These are phyloP conservation scores for Chlorodrepanis virens DNA, from an alignment of 2,113 vertebrate species.

Conservation along the genomic window DNA sequence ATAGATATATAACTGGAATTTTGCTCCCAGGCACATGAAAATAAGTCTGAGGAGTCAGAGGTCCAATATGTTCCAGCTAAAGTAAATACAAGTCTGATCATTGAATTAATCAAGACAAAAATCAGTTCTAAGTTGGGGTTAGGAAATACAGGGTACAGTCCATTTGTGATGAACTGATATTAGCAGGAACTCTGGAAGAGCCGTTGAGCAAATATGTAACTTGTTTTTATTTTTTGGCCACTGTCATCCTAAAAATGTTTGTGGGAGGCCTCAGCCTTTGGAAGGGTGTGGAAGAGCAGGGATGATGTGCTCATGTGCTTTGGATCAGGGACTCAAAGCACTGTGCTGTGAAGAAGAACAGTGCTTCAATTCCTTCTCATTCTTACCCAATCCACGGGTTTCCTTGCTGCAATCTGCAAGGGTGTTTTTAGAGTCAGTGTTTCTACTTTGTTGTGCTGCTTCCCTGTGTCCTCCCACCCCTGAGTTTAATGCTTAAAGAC, in stretches of 20 bases:
- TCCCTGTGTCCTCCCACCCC: background rate
- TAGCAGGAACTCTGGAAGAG: background rate
- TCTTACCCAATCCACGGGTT: background rate
- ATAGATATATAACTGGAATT: background rate
- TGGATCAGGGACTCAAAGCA: background rate
- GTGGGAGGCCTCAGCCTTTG: background rate
- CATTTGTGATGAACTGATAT: background rate
- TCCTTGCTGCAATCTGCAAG: background rate
- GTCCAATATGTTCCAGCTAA: background rate
- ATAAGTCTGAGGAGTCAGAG: slow-evolving; percentile 17
- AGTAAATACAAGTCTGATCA: background rate
- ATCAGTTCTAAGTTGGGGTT: background rate
- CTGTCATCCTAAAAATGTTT: background rate
- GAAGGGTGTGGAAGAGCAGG: background rate
- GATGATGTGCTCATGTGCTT: background rate
- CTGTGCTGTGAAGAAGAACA: background rate
- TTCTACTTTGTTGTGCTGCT: background rate
- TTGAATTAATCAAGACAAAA: background rate
- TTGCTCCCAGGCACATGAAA: slow-evolving; percentile 14
- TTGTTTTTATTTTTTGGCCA: background rate
- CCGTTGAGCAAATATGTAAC: background rate
- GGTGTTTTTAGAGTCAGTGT: background rate
- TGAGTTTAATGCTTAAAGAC: background rate
- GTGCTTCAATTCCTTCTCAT: background rate
- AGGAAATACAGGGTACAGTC: background rate